Evolutionary conservation across 1,140 invertebrate species (phyloP), one percentile per base, ranked within the genome.

Genomic region (Dendrolimus punctatus): DNA sequence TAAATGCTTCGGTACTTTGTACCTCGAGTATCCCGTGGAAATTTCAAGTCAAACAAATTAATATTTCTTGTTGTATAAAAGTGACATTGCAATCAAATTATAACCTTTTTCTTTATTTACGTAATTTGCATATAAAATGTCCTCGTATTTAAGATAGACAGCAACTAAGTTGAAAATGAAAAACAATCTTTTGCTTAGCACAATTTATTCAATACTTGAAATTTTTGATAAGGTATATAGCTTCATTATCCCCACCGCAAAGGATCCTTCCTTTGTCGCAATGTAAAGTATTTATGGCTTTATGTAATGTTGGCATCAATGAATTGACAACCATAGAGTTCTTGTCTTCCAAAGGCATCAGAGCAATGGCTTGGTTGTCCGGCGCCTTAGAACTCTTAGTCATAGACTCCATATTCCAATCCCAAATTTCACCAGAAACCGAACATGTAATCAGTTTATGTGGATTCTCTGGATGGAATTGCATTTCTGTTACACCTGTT

Each of bases 211-310:
- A 87, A 68, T 82, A 85, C 50, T 81, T 87, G 42, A 92, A 76
- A 82, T 93, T 91, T 77, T 90, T 91, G 8, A 95, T 89, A 48
- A 94, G 80, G 84, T 95, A 95, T 58, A 95, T 80, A 41, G 94
- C 93, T 87, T 96, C 95, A 78, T 94, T 94, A 75, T 96, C 95
- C 59, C 93, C 92, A 38, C 94, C 93, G 87, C 93, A 95, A 5
- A 96, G 64, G 39, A 96, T 78, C 45, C 89, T 91, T 42, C 90
- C 90, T 62, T 90, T 90, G 62, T 92, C 90, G 43, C 95, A 90
- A 80, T 96, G 93, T 39, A 97, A 87, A 51, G 91, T 92, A 64
- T 96, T 97, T 40, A 96, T 89, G 1, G 95, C 86, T 70, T 94
- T 92, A 51, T 92, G 91, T 57, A 94, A 83, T 42, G 89, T 81